Evolutionary conservation across 2,113 vertebrate species (phyloP), one percentile per base, ranked within the genome.

Genomic region (Spheniscus mendiculus): DNA sequence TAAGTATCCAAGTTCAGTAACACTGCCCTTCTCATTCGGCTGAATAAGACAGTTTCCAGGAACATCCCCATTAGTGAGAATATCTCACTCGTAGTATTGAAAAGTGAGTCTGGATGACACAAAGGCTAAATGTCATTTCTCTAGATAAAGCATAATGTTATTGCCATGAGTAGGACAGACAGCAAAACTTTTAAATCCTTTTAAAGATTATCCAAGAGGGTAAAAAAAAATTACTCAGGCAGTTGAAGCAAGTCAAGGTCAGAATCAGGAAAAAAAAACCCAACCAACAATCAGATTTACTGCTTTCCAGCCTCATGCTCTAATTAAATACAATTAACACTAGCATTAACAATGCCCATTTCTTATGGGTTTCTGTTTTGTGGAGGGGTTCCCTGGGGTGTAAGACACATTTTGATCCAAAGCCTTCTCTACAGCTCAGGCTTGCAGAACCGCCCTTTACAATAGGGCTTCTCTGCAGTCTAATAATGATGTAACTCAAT

Each of bases 281-380:
- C 38, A 71, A 66, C 23, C 12, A 63, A 80, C 7, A 0, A 5
- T 72, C 29, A 87, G 83, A 92, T 90, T 89, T 96, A 95, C 66
- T 72, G 78, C 66, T 92, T 96, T 89, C 82, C 67, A 94, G 67
- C 20, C 61, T 80, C 73, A 74, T 63, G 61, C 49, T 87, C 88
- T 96, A 97, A 97, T 87, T 82, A 92, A 96, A 83, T 66, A 78
- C 76, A 91, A 87, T 93, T 91, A 96, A 95, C 94, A 86, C 92
- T 27, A 83, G 12, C 42, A 90, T 73, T 91, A 93, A 93, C 71
- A 91, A 70, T 85, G 55, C 42, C 66, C 78, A 62, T 83, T 90
- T 90, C 82, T 84, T 73, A 76, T 0, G 40, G 40, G 15, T 69
- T 87, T 87, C 25, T 90, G 66, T 77, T 79, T 90, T 73, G 78